These are phyloP conservation scores for Leucoraja erinaceus DNA, from an alignment of 2,113 vertebrate species.

Conservation along the genomic window DNA sequence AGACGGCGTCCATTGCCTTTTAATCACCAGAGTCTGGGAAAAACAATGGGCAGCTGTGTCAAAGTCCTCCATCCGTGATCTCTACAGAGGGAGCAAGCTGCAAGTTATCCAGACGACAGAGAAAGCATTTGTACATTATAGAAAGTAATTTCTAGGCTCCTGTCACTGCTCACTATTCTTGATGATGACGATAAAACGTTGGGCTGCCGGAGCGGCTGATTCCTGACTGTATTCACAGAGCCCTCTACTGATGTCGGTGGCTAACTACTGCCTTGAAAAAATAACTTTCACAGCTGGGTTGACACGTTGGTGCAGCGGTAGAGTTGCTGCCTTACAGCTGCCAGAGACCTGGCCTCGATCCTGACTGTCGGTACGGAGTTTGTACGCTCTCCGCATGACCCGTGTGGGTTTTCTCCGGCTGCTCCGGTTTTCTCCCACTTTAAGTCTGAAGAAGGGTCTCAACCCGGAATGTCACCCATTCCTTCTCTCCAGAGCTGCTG, in stretches of 20 bases:
- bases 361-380: too few species aligned
- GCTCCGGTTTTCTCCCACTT: too few species aligned
- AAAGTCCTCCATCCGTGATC: neutral
- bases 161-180: neutral
- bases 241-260: constrained; percentile 9
- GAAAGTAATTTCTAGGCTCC: neutral
- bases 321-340: too few species aligned
- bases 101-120: neutral
- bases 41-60: neutral
- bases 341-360: too few species aligned
- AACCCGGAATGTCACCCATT: too few species aligned
- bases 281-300: neutral
- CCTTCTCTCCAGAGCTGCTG: too few species aligned
- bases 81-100: neutral
- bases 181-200: neutral
- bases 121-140: neutral
- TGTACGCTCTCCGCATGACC: too few species aligned
- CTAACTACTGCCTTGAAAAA: neutral
- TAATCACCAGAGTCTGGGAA: neutral
- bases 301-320: too few species aligned
- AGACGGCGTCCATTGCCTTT: neutral
- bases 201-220: neutral
- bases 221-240: constrained; percentile 16
- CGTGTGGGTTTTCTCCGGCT: too few species aligned
- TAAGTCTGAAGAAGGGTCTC: too few species aligned